phyloP scores from a whole-genome alignment of 2,888 invertebrate genomes.

The Andrena camellia region DNA sequence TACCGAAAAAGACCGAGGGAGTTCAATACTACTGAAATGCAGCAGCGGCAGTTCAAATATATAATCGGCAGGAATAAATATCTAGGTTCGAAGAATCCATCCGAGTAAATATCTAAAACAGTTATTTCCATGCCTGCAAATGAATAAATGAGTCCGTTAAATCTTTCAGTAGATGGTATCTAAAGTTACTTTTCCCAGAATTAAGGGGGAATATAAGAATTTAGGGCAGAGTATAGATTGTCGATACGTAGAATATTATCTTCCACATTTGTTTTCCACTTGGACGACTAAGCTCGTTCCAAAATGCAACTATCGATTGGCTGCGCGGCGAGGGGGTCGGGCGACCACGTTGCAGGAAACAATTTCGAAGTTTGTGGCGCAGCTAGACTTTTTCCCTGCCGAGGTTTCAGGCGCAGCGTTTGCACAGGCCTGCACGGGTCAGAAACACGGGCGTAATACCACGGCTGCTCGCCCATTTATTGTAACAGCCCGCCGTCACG shows the following conservation, averaged over 20 bases:
- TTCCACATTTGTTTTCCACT: neutral
- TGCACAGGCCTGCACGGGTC: constrained; percentile 51
- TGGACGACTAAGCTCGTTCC: constrained; percentile 1
- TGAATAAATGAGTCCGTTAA: neutral
- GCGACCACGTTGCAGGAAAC: constrained; percentile 39
- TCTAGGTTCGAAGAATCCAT: neutral
- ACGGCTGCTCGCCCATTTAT: constrained; percentile 63
- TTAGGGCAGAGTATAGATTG: neutral
- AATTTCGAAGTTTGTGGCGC: constrained; percentile 53
- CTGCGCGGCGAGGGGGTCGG: neutral
- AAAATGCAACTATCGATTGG: constrained; percentile 35
- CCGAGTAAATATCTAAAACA: no score
- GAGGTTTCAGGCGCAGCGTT: constrained; percentile 28
- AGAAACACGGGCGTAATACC: constrained; percentile 61
- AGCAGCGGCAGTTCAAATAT: no score
- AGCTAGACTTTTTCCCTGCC: constrained; percentile 52
- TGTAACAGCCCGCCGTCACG: constrained; percentile 75
- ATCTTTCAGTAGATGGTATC: no score
- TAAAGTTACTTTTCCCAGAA: no score
- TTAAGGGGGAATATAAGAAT: neutral
- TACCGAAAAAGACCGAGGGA: neutral
- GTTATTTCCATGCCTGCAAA: neutral
- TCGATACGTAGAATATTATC: neutral
- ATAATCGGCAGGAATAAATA: no score
- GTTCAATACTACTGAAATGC: no score